A percentile compares a stretch with the other conserved stretches of the same genome.
Conservation (phyloP, 2,888 invertebrate genomes). For the Cheilosia soror region DNA sequence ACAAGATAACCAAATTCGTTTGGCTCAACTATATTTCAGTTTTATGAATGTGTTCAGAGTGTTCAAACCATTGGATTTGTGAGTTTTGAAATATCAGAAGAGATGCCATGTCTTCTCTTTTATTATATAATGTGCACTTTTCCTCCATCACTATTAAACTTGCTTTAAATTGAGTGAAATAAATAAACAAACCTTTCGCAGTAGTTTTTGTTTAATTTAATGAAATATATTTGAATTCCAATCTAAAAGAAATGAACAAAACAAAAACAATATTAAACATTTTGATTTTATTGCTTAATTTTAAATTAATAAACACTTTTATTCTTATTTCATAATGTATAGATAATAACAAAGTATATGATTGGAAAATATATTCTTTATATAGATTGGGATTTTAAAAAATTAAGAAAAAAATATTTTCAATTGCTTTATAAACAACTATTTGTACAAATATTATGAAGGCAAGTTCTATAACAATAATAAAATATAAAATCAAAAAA, state of each 20-base stretch:
- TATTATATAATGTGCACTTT: no score
- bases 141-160: no score
- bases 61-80: no score
- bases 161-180: neutral
- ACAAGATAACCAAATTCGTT: no score
- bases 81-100: no score
- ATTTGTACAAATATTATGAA: conserved; percentile 71
- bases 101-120: no score
- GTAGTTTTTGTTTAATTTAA: neutral
- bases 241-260: conserved; percentile 20
- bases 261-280: conserved; percentile 19
- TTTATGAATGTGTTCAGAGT: no score
- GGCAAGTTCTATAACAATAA: conserved; percentile 67
- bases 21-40: no score
- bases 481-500: conserved; percentile 4
- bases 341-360: conserved; percentile 19
- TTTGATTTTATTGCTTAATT: conserved; percentile 41
- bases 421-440: conserved; percentile 67
- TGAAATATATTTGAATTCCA: conserved; percentile 60
- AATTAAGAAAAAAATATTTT: conserved; percentile 29
- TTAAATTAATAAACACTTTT: conserved; percentile 54
- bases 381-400: conserved; percentile 15
- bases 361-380: conserved; percentile 8
- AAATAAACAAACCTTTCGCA: neutral
- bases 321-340: conserved; percentile 11